phyloP scores from a whole-genome alignment of 2,113 vertebrate genomes.

The Crotalus viridis region DNA sequence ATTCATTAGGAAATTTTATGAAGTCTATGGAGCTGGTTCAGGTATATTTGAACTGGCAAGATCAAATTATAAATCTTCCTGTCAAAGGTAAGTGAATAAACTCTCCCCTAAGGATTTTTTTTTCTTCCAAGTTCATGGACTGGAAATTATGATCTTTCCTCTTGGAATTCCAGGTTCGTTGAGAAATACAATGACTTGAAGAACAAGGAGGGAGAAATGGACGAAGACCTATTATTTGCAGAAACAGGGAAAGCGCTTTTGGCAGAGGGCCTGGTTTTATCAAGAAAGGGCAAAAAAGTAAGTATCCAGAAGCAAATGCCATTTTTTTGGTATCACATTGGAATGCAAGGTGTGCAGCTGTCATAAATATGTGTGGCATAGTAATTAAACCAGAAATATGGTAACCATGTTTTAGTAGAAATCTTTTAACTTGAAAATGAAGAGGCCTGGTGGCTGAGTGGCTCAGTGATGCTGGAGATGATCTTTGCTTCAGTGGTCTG shows the following conservation, averaged over 20 bases:
- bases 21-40: slow-evolving; percentile 74
- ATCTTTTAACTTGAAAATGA: background rate
- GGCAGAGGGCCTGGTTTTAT: slow-evolving; percentile 77
- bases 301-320: slow-evolving; percentile 53
- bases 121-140: background rate
- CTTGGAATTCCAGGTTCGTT: slow-evolving; percentile 79
- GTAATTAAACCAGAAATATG: background rate
- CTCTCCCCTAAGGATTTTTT: background rate
- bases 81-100: slow-evolving; percentile 78
- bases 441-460: background rate
- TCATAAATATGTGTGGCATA: background rate
- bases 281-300: slow-evolving; percentile 72
- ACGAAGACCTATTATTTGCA: slow-evolving; percentile 79
- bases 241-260: slow-evolving; percentile 84
- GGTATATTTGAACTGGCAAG: slow-evolving; percentile 77
- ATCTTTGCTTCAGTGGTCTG: background rate
- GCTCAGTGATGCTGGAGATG: background rate
- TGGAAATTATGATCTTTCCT: background rate
- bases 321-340: background rate
- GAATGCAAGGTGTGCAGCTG: background rate
- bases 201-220: slow-evolving; percentile 69
- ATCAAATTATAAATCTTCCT: slow-evolving; percentile 78
- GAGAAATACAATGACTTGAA: slow-evolving; percentile 82
- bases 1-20: slow-evolving; percentile 81
- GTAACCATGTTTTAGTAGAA: background rate